Evolutionary conservation across 2,797 vertebrate genomes (phyloP).

Genomic region (Cirrhinus mrigala): DNA sequence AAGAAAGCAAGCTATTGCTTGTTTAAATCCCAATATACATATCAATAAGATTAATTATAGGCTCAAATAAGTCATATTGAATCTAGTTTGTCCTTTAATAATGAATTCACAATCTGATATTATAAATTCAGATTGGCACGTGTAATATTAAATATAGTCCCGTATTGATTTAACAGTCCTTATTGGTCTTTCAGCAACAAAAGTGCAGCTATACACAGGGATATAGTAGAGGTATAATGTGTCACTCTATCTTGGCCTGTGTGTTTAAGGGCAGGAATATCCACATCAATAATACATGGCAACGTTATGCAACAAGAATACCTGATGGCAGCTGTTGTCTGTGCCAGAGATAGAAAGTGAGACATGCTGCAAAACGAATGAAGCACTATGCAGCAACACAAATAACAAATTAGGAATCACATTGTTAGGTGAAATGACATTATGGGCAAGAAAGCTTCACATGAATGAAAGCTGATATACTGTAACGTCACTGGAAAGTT

Average conservation of each 20-base stretch:
- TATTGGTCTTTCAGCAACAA: not conserved
- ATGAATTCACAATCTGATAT: not conserved
- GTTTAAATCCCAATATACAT: conserved; percentile 11
- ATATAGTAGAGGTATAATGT: conserved; percentile 36
- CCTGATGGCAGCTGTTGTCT: conserved; percentile 51
- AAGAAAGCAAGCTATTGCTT: not conserved
- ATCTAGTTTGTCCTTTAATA: not conserved
- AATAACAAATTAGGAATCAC: not conserved
- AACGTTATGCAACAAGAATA: conserved; percentile 58
- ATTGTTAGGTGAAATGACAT: not conserved
- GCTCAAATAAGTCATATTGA: not conserved
- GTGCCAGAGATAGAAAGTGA: conserved; percentile 46
- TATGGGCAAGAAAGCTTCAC: not conserved
- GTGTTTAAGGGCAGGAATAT: conserved; percentile 62
- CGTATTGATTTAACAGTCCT: not conserved
- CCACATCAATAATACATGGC: conserved; percentile 67
- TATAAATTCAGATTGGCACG: not conserved
- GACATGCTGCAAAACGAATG: conserved; percentile 55
- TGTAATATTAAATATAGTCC: conserved; percentile 8
- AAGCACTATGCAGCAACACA: not conserved
- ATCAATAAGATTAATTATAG: not conserved
- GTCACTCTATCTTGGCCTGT: conserved; percentile 52
- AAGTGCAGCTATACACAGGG: conserved; percentile 3
- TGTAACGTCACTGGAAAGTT: not conserved
- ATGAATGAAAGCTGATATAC: not conserved